phyloP scores from a whole-genome alignment of 92 coral and sea anemone genomes.

The Actinostola sp. region DNA sequence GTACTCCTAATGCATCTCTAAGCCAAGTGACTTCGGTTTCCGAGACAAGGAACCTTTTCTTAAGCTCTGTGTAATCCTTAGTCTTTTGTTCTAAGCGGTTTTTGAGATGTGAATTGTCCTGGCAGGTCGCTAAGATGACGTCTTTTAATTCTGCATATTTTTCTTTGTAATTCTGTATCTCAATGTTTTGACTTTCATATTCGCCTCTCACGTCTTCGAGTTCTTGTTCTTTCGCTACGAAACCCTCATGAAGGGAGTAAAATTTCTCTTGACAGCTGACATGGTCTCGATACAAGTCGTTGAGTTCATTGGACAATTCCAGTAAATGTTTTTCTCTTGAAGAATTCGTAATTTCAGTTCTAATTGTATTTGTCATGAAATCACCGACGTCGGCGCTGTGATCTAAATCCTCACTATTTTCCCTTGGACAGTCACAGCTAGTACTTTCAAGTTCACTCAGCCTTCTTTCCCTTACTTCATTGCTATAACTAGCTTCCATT shows the following conservation, averaged over 20 bases:
- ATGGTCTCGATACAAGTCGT: slow-evolving; percentile 65
- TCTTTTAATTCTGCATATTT: slow-evolving; percentile 69
- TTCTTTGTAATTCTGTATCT: slow-evolving; percentile 67
- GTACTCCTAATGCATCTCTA: slow-evolving; percentile 80
- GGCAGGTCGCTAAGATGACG: slow-evolving; percentile 50
- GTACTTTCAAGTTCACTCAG: slow-evolving; percentile 41
- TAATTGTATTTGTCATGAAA: neutral
- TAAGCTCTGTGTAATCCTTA: slow-evolving; percentile 49
- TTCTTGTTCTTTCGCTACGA: slow-evolving; percentile 52
- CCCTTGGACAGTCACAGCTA: slow-evolving; percentile 7
- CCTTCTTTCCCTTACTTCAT: slow-evolving; percentile 16
- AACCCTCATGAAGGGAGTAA: slow-evolving; percentile 31
- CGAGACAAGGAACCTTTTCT: slow-evolving; percentile 54
- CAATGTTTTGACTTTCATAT: slow-evolving; percentile 55
- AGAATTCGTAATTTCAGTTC: neutral
- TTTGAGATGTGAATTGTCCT: slow-evolving; percentile 70
- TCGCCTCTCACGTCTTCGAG: slow-evolving; percentile 64
- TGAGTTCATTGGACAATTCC: slow-evolving; percentile 52
- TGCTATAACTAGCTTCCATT: slow-evolving; percentile 34
- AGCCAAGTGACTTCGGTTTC: slow-evolving; percentile 89
- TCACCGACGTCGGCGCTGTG: slow-evolving; percentile 9
- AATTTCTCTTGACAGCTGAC: slow-evolving; percentile 55
- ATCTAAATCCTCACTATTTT: neutral
- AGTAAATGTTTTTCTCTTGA: slow-evolving; percentile 43
- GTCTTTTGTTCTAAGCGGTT: slow-evolving; percentile 61